Conservation (phyloP, 2,113 vertebrate genomes). For the Varanus komodoensis region DNA sequence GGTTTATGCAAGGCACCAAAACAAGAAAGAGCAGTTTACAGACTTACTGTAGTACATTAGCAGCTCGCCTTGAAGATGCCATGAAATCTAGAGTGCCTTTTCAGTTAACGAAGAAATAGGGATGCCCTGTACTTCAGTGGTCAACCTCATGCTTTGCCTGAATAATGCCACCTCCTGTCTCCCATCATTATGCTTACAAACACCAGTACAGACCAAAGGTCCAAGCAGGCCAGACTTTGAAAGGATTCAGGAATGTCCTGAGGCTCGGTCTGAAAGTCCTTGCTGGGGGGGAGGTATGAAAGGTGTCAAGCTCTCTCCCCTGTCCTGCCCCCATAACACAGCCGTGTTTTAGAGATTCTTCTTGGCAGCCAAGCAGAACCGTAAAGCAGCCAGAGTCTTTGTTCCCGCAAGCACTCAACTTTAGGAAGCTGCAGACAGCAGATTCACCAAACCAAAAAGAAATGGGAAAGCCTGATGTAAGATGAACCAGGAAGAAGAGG, state of each 20-base stretch:
- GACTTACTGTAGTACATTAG: not conserved
- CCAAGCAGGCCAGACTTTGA: not conserved
- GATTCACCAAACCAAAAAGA: not conserved
- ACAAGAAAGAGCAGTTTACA: not conserved
- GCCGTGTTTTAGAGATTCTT: not conserved
- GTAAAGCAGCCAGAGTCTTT: not conserved
- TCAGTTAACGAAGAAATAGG: conserved; percentile 7
- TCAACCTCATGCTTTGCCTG: not conserved
- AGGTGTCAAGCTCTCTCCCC: not conserved
- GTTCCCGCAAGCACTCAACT: not conserved
- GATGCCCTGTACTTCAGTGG: not conserved
- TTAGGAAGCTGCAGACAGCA: not conserved
- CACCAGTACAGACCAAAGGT: not conserved
- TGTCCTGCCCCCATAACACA: not conserved
- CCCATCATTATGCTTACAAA: not conserved
- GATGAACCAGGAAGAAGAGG: too few relatives aligned
- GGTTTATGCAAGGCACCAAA: not conserved
- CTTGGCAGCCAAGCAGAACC: not conserved
- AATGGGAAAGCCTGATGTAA: too few relatives aligned
- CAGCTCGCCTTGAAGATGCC: not conserved
- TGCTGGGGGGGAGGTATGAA: not conserved
- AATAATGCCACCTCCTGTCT: not conserved
- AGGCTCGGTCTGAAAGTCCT: not conserved
- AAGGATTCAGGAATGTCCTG: too few relatives aligned
- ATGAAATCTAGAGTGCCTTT: not conserved